phyloP scores from a whole-genome alignment of 2,113 vertebrate species.

The Talpa occidentalis region DNA sequence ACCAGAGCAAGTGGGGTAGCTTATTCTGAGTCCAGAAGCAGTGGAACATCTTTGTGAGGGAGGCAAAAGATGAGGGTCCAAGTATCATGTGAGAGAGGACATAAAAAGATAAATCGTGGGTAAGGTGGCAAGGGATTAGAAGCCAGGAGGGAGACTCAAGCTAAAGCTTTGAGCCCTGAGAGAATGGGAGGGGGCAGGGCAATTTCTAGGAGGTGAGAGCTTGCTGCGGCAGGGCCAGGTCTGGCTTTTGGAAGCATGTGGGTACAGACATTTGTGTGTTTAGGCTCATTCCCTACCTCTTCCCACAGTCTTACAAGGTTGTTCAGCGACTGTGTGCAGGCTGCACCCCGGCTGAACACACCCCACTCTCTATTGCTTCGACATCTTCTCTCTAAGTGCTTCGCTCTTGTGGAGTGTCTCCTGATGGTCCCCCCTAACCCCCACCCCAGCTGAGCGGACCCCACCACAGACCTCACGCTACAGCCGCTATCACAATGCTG shows the following conservation, averaged over 20 bases:
- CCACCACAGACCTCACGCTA: background rate
- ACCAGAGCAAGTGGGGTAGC: background rate
- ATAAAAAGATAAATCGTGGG: background rate
- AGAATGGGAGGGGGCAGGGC: accelerated
- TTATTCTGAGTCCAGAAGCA: background rate
- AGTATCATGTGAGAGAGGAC: background rate
- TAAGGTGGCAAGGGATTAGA: background rate
- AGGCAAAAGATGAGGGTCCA: background rate
- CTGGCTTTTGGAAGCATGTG: accelerated
- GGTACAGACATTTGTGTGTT: background rate
- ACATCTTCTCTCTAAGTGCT: background rate
- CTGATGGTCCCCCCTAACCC: background rate
- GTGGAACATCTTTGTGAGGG: background rate
- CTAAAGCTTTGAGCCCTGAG: background rate
- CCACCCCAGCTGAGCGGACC: background rate
- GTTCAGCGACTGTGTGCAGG: background rate
- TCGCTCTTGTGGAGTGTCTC: background rate
- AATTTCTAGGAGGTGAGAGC: background rate
- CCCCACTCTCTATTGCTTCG: background rate
- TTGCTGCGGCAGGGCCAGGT: background rate
- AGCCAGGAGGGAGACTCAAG: background rate
- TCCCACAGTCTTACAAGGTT: too few species aligned
- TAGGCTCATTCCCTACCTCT: background rate
- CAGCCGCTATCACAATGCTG: background rate
- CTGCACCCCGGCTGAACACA: too few species aligned